Percentiles rank a stretch among this genome's conserved stretches.
Evolutionary conservation across 2,113 vertebrate species (phyloP).

Genomic region (Oryzias woworae): DNA sequence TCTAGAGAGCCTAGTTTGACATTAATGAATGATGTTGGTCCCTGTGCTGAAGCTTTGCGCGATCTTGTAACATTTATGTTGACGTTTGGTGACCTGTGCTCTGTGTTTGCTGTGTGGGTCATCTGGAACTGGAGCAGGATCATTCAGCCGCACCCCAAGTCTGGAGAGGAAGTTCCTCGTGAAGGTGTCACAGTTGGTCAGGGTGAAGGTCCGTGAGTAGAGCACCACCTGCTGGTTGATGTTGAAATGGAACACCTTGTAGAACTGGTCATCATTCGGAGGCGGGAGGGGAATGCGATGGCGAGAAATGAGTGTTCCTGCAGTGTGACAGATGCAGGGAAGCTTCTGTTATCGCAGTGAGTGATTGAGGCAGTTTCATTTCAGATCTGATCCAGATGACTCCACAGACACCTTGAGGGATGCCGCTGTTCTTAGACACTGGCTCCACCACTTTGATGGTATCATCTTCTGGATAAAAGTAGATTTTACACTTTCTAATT

Average conservation of each 20-base stretch:
- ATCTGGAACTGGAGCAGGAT: conserved; percentile 64
- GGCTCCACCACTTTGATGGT: conserved; percentile 92
- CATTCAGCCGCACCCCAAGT: conserved; percentile 81
- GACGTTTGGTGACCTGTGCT: conserved; percentile 69
- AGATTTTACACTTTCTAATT: conserved; percentile 89
- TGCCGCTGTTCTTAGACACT: conserved; percentile 82
- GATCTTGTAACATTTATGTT: no score
- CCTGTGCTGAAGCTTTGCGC: no score
- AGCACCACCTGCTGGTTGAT: conserved; percentile 82
- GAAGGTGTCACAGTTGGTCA: conserved; percentile 86
- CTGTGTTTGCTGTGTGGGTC: conserved; percentile 82
- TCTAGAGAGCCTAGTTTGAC: no score
- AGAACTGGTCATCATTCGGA: conserved; percentile 86
- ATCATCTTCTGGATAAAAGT: conserved; percentile 91
- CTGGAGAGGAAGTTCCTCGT: conserved; percentile 86
- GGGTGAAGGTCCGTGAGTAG: conserved; percentile 82
- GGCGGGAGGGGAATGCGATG: conserved; percentile 86
- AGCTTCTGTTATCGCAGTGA: background rate
- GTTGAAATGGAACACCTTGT: conserved; percentile 87
- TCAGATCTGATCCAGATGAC: background rate
- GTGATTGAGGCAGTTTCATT: background rate
- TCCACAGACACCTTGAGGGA: conserved; percentile 82
- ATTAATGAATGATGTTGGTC: no score
- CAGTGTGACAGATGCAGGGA: no score
- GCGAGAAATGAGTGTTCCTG: conserved; percentile 86